Percentiles rank a stretch among this genome's conserved stretches.
Conservation (phyloP, 2,888 invertebrate genomes). For the Hartigia nigra region DNA sequence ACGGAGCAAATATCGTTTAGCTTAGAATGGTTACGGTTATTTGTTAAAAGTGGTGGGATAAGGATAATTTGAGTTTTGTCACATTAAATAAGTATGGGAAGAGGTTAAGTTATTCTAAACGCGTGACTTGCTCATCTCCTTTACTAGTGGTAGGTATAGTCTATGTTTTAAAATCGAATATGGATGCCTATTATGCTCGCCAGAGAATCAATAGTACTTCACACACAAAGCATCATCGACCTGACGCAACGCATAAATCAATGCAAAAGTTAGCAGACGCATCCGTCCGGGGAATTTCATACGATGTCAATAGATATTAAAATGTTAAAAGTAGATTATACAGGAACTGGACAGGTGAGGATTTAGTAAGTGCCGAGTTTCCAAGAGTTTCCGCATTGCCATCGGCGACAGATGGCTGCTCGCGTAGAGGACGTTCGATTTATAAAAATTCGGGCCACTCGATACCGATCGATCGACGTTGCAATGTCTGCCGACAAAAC, state of each 20-base stretch:
- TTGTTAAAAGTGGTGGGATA: background rate
- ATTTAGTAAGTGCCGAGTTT: background rate
- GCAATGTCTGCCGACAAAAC: background rate
- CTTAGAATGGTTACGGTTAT: background rate
- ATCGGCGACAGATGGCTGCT: background rate
- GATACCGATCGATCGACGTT: background rate
- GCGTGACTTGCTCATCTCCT: background rate
- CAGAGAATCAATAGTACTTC: slow-evolving; percentile 55
- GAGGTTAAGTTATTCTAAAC: background rate
- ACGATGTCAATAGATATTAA: background rate
- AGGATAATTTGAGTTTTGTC: background rate
- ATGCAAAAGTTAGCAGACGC: slow-evolving; percentile 13
- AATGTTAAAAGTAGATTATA: background rate
- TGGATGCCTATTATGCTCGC: slow-evolving; percentile 48
- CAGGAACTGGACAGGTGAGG: background rate
- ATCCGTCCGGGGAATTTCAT: background rate
- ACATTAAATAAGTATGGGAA: background rate
- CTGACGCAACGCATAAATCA: slow-evolving; percentile 50
- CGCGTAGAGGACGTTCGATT: background rate
- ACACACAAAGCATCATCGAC: slow-evolving; percentile 53
- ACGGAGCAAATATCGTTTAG: background rate
- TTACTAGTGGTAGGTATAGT: slow-evolving; percentile 17
- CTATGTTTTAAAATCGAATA: slow-evolving; percentile 51
- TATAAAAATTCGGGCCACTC: background rate
- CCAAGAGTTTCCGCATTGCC: background rate